Base-by-base conservation (phyloP, 37 sponge, comb jelly and placozoan species). In the Bolinopsis microptera region DNA sequence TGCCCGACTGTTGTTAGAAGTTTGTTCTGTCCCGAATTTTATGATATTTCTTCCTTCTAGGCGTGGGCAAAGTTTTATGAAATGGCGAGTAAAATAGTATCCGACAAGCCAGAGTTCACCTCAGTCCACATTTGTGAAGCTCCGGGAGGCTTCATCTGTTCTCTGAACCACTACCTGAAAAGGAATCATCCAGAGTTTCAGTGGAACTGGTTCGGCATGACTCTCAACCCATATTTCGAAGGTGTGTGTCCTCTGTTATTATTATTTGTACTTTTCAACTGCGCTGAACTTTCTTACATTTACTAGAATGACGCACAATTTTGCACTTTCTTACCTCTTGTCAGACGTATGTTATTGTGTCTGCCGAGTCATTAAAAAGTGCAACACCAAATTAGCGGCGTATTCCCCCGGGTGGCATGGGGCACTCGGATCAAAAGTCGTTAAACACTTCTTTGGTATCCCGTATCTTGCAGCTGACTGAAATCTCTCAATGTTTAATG, bases 101-200 rank as follows among this genome's bases (percentile, higher is more conserved):
- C 95, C 0, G 92, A 94, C 72, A 48, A 61, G 26, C 76, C 82
- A 27, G 69, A 83, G 69, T 69, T 95, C 40, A 94, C 93, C 69
- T 98, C 98, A 0, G 88, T 98, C 8, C 98, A 98, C 92, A 93
- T 98, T 35, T 98, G 97, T 77, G 98, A 98, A 76, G 96, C 97
- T 1, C 96, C 98, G 0, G 98, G 98, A 23, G 97, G 93, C 0
- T 97, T 96, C 68, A 94, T 97, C 23, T 93, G 96, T 26, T 94
- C 96, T 69, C 93, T 98, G 76, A 98, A 98, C 76, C 98, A 98
- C 94, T 98, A 94, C 83, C 95, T 98, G 28, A 94, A 93, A 70
- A 94, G 95, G 0, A 96, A 96, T 72, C 94, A 94, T 36, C 83
- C 77, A 27, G 95, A 96, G 76, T 95, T 94, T 38, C n/a, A 69